Evolutionary conservation across 2,797 vertebrate genomes (phyloP).

Genomic region (Acipenser transmontanus): DNA sequence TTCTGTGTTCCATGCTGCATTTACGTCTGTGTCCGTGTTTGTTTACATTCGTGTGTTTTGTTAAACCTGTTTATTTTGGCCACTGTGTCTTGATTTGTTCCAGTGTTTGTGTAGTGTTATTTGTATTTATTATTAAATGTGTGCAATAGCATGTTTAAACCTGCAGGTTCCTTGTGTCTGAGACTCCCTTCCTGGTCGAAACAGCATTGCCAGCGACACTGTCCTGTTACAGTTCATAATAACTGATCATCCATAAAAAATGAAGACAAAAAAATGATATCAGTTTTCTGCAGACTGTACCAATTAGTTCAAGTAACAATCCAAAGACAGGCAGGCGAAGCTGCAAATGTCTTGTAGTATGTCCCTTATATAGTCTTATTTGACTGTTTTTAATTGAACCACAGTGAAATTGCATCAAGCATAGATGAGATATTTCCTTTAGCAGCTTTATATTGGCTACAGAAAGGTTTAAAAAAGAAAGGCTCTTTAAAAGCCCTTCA

Average conservation of each 20-base stretch:
- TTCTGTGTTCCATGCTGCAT: too few species aligned
- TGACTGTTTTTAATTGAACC: neutral
- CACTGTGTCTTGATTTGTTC: too few species aligned
- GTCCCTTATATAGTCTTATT: neutral
- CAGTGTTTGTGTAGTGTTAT: too few species aligned
- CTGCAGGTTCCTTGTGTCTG: neutral
- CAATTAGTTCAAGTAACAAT: neutral
- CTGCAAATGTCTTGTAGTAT: neutral
- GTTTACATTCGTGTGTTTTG: too few species aligned
- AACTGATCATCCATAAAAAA: too few species aligned
- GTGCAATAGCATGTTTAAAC: too few species aligned
- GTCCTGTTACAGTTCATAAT: neutral
- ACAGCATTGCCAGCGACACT: too few species aligned
- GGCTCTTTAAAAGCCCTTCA: conserved; percentile 38
- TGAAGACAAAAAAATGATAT: neutral
- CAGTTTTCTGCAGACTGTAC: neutral
- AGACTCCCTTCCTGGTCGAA: too few species aligned
- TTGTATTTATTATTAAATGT: too few species aligned
- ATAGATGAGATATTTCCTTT: conserved; percentile 12
- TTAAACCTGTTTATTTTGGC: too few species aligned
- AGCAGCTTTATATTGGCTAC: conserved; percentile 9
- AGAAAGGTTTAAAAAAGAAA: conserved; percentile 18
- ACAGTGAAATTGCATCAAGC: neutral
- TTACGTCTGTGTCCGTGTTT: too few species aligned
- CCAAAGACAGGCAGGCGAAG: neutral